Evolutionary conservation across 2,113 vertebrate species (phyloP).

Genomic region (Saiga tatarica): DNA sequence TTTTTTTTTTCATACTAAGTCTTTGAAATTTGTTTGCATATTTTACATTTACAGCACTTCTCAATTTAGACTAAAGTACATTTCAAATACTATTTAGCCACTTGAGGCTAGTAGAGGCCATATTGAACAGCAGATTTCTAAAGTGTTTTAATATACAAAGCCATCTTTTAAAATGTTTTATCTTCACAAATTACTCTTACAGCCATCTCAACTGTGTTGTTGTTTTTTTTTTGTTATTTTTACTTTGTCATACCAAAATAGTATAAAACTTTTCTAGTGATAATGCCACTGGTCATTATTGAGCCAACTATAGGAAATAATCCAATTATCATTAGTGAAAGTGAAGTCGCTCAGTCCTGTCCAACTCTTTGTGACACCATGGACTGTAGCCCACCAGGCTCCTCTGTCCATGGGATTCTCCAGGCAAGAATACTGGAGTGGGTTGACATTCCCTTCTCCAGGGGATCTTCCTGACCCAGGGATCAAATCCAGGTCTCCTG

Average conservation of each 20-base stretch:
- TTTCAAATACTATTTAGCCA: neutral
- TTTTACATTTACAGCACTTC: neutral
- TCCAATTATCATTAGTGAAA: neutral
- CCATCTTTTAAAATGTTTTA: neutral
- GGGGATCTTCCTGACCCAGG: no score
- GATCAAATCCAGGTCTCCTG: no score
- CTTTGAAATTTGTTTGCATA: neutral
- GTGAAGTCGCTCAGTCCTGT: no score
- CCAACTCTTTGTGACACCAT: fast-evolving
- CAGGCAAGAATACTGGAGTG: no score
- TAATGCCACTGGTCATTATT: neutral
- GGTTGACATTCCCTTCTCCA: no score
- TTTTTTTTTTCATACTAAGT: neutral
- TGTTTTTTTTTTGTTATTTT: neutral
- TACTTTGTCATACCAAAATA: neutral
- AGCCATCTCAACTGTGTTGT: neutral
- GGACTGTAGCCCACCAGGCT: no score
- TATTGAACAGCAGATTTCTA: neutral
- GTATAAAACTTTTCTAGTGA: neutral
- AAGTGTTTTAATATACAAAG: neutral
- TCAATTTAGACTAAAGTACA: neutral
- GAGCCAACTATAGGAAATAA: neutral
- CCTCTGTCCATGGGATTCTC: no score
- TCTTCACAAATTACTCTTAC: neutral
- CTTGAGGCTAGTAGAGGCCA: neutral